Conservation (phyloP, 2,797 vertebrate species). For the Melopsittacus undulatus region DNA sequence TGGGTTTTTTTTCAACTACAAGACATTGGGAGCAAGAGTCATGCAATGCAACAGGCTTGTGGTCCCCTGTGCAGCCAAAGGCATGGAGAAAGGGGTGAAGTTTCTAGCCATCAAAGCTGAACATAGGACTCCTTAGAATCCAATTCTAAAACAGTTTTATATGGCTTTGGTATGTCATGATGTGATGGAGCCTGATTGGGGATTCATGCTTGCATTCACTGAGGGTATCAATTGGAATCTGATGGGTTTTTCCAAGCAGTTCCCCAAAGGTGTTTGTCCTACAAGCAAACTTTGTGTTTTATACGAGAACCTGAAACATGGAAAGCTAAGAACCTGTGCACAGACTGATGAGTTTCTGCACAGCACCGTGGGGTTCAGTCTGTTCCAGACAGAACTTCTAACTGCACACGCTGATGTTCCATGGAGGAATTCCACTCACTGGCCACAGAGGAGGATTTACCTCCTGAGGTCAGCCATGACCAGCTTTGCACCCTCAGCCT, state of each 20-base stretch:
- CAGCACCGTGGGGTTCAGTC: not conserved
- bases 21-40: not conserved
- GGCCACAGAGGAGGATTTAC: not conserved
- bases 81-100: not conserved
- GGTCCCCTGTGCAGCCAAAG: not conserved
- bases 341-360: not conserved
- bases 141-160: not conserved
- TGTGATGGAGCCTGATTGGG: not conserved
- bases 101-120: not conserved
- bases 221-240: not conserved
- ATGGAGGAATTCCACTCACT: not conserved
- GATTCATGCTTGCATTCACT: not conserved
- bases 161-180: rapidly evolving
- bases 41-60: not conserved
- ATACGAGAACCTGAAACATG: not conserved
- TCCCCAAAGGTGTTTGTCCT: not conserved
- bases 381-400: too few relatives aligned
- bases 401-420: not conserved
- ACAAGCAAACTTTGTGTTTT: not conserved
- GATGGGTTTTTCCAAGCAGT: not conserved
- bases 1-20: not conserved
- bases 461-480: not conserved
- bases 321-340: not conserved
- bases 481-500: not conserved
- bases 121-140: not conserved